Conservation (phyloP, 2,888 invertebrate genomes). For the Hirtodrosophila confusa region DNA sequence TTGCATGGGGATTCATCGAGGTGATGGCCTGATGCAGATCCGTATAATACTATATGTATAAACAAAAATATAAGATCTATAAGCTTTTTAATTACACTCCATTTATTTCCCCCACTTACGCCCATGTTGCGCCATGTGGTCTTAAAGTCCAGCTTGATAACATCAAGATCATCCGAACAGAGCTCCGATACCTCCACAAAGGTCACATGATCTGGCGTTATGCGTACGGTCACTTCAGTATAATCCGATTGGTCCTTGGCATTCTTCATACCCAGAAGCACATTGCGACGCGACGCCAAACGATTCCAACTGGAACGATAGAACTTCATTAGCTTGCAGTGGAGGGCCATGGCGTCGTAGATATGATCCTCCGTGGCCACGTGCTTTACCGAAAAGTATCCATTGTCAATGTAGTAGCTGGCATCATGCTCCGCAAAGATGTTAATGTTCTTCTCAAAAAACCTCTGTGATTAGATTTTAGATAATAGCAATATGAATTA, state of each 20-base stretch:
- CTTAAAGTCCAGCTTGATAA: constrained; percentile 67
- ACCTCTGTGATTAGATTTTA: constrained; percentile 43
- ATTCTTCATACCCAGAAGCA: constrained; percentile 68
- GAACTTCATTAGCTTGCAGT: constrained; percentile 76
- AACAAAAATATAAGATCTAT: no score
- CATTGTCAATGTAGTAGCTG: constrained; percentile 76
- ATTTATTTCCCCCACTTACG: constrained; percentile 51
- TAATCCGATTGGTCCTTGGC: constrained; percentile 60
- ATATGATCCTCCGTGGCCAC: constrained; percentile 76
- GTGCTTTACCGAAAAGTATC: constrained; percentile 80
- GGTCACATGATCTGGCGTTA: constrained; percentile 75
- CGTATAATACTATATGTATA: constrained; percentile 59
- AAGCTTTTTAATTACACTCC: no score
- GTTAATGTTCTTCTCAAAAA: constrained; percentile 74
- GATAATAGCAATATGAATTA: neutral
- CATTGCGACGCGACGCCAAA: constrained; percentile 74
- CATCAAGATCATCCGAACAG: constrained; percentile 72
- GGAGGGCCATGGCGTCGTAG: constrained; percentile 76
- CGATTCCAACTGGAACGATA: constrained; percentile 80
- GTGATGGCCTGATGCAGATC: constrained; percentile 79
- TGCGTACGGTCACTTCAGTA: constrained; percentile 61
- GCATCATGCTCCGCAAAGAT: constrained; percentile 82
- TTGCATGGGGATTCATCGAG: constrained; percentile 63
- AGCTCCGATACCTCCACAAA: constrained; percentile 80
- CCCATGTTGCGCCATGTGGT: constrained; percentile 80